Evolutionary conservation across 1,140 invertebrate genomes (phyloP), one percentile per base, ranked within the genome.

Genomic region (Leptinotarsa lineolata): DNA sequence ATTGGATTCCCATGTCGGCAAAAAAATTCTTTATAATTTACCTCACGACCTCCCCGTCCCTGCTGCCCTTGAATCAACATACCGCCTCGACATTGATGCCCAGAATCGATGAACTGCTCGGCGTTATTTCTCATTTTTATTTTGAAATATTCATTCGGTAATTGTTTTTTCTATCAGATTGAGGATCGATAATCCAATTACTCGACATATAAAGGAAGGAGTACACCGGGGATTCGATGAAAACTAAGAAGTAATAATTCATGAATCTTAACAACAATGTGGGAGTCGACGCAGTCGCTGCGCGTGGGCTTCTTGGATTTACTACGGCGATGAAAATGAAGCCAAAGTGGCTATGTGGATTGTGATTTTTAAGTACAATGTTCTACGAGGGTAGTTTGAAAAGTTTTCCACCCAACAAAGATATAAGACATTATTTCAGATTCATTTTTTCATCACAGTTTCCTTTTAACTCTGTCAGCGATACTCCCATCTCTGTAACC

Each of bases 241-340:
- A 54, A 48, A 48, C 46, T 15, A 12, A 48, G 48, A 54, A 54
- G 48, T 54, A 54, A 54, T 54, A 54, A 54, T 54, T 54, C n/a
- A 54, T 54, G n/a, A 16, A 54, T 54, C 48, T 54, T 54, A 54
- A 54, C 48, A 54, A 54, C 48, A 54, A n/a, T 54, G 48, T 54
- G 48, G 48, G 48, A 54, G 15, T 54, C 48, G 48, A 16, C n/a
- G 48, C 2, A 54, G 2, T 16, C 48, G n/a, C 13, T 15, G 12
- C 3, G 48, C 48, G 48, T 54, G 48, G 48, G 48, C 6, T 4
- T 54, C 11, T 54, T 54, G 48, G 13, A 54, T 54, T 54, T 54
- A 54, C 48, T 0, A 16, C n/a, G 48, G 4, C 48, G 48, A 54
- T 16, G 48, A 54, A 54, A n/a, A 54, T 54, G 16, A 54, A 54